Evolutionary conservation across 2,113 vertebrate species (phyloP), one percentile per base, ranked within the genome.

Genomic region (Ursus arctos): DNA sequence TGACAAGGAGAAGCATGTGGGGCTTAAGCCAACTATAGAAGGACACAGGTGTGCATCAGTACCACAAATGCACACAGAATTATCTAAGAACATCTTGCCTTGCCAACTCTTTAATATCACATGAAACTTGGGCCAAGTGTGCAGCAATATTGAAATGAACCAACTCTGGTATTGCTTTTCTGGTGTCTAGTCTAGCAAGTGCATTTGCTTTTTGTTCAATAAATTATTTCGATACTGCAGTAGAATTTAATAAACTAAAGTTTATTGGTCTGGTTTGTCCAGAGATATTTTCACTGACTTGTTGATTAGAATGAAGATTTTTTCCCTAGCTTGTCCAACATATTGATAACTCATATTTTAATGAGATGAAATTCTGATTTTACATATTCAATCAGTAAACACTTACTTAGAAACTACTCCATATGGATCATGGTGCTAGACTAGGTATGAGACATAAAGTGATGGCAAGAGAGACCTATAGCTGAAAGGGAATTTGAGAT

Each of bases 201-300:
- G 0, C 26, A 28, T 81, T 76, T 55, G 59, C 92, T 88, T 87
- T 69, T 53, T 26, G n/a, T 95, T 69, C 47, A 86, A 21, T 67
- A 55, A 91, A 7, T 33, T 80, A 72, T 79, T 93, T 91, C 95
- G 91, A 63, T 3, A 40, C 26, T 96, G 67, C 57, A 89, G 26
- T 91, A 77, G 36, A 71, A 81, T 53, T 93, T 57, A 89, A 55
- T 93, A 72, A 81, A 82, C 10, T 77, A 18, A 81, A 5, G 1
- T 65, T 76, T 76, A 76, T 76, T 77, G 74, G 14, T 77, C 43
- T 49, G 28, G 43, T 77, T 96, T 87, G 19, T 81, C 36, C 53
- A 8, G 14, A 81, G 47, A 63, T 85, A 72, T 63, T 88, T 88
- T 65, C 69, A 79, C 10, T 88, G 53, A 82, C 14, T 59, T 86